phyloP scores from a whole-genome alignment of 2,113 vertebrate genomes.

The Nansenia antarctica region DNA sequence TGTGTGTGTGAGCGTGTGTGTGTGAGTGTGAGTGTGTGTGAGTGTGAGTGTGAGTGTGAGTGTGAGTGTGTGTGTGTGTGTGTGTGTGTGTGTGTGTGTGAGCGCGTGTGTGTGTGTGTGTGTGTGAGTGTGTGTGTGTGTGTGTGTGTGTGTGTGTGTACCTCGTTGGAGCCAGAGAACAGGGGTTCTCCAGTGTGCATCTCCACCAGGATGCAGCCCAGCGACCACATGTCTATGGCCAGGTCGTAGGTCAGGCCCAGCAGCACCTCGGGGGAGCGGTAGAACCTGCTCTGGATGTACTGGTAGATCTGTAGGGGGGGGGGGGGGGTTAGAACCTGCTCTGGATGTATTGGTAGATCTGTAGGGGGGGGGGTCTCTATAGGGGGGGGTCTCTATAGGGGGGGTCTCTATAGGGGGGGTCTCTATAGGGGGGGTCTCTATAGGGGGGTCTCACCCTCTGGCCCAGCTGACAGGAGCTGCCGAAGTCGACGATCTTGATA shows the following conservation, averaged over 20 bases:
- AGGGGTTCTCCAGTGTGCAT: constrained; percentile 95
- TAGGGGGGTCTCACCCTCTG: constrained; percentile 82
- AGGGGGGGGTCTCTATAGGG: too few relatives aligned
- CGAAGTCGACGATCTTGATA: constrained; percentile 95
- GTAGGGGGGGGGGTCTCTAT: constrained; percentile 59
- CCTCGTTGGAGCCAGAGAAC: constrained; percentile 94
- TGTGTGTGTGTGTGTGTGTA: constrained; percentile 47
- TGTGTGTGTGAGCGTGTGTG: too few relatives aligned
- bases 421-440: background rate
- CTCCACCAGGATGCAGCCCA: constrained; percentile 94
- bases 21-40: too few relatives aligned
- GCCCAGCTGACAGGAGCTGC: constrained; percentile 92
- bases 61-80: too few relatives aligned
- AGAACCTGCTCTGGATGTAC: constrained; percentile 96
- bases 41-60: too few relatives aligned
- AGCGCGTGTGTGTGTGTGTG: too few relatives aligned
- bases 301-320: constrained; percentile 84
- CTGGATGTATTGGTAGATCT: constrained; percentile 98
- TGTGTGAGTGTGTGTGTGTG: background rate
- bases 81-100: background rate
- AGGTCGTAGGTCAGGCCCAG: constrained; percentile 92
- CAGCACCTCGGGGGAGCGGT: constrained; percentile 92
- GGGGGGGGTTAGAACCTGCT: constrained; percentile 94
- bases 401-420: too few relatives aligned
- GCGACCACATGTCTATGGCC: constrained; percentile 96